Evolutionary conservation across 2,113 vertebrate genomes (phyloP).

Genomic region (Accipiter cooperii): DNA sequence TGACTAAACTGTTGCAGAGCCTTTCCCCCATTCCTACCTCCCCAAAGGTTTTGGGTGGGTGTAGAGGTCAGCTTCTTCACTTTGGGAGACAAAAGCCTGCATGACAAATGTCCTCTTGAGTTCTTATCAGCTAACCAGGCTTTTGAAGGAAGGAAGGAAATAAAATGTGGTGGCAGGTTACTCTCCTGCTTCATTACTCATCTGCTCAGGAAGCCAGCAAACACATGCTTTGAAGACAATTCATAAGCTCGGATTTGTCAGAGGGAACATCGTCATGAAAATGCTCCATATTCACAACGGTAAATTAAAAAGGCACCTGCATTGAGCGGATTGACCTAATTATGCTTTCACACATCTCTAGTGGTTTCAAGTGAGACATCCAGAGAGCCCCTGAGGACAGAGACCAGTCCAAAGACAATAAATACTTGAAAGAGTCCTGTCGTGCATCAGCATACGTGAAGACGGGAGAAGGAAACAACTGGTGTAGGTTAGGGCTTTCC

Average conservation of each 20-base stretch:
- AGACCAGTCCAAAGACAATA: not conserved
- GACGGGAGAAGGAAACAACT: not conserved
- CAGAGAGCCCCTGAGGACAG: not conserved
- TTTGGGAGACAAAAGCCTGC: not conserved
- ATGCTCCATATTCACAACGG: not conserved
- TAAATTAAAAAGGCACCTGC: not conserved
- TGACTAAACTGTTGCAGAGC: not conserved
- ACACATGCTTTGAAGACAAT: not conserved
- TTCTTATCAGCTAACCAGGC: not conserved
- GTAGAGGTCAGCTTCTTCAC: not conserved
- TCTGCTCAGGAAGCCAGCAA: not conserved
- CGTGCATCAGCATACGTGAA: not conserved
- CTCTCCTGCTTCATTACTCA: not conserved
- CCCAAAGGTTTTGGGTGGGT: not conserved
- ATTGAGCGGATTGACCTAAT: not conserved
- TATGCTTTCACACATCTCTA: not conserved
- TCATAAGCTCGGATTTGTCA: not conserved
- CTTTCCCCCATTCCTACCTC: not conserved
- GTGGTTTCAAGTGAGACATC: not conserved
- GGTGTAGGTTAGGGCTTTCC: not conserved
- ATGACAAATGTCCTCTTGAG: not conserved
- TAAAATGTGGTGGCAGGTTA: not conserved
- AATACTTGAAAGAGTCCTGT: not conserved
- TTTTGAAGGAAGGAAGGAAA: not conserved
- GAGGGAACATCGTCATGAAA: not conserved